Evolutionary conservation across 2,888 invertebrate genomes (phyloP), one percentile per base, ranked within the genome.

Genomic region (Pseudococcus jackbeardsleyi): DNA sequence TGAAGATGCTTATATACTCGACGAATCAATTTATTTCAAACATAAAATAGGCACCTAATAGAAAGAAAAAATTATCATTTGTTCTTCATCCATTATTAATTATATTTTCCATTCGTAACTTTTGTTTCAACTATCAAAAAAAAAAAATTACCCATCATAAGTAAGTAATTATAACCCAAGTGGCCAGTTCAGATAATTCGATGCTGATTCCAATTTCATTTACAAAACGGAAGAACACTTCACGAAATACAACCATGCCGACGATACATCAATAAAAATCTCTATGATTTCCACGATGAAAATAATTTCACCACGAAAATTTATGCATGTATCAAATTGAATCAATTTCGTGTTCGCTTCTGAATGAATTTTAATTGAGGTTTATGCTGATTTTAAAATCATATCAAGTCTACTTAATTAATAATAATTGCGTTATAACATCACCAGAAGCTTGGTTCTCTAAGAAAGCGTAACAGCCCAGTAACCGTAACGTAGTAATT

Each of bases 401-500:
- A 82, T 82, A 82, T 82, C 79, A 82, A 82, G 46, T 82, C 79
- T 19, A 82, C 79, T 82, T 82, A 82, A 82, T 82, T 82, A 82
- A 46, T 82, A 82, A 82, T 82, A 82, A 82, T 82, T 82, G 46
- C 79, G 79, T 46, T 46, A 46, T 82, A 82, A 82, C 79, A 82
- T 82, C 79, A 82, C 79, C 79, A 82, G 79, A 46, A 82, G 46
- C 79, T 82, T 22, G 79, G 26, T 82, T 82, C 79, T 82, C 15
- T 19, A 82, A 82, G 79, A 82, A 82, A 82, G 79, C 79, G 79
- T 42, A 82, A 82, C 79, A 82, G 17, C 9, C 22, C 46, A 82
- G 79, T 46, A 46, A 46, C 46, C 79, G 79, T 82, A 82, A 82
- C 79, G 46, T 46, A 82, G 79, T 82, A 82, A 82, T 82, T 82